Conservation (phyloP, 2,888 invertebrate genomes). For the Drosophila mayaguana region DNA sequence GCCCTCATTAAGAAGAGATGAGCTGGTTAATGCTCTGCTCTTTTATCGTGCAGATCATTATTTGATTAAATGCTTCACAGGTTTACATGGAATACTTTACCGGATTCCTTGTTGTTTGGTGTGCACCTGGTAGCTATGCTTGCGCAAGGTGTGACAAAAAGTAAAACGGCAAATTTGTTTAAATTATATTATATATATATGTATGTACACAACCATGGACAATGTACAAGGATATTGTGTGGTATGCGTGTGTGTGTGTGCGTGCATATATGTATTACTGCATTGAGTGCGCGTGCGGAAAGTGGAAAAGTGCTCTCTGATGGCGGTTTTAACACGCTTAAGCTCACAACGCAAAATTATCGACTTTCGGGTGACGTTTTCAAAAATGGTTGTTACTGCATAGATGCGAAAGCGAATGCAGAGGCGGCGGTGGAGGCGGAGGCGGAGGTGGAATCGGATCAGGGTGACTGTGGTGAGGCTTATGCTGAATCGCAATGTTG, state of each 20-base stretch:
- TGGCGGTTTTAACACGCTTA: conserved; percentile 70
- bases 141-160: conserved; percentile 46
- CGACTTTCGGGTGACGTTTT: conserved; percentile 74
- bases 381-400: conserved; percentile 34
- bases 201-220: conserved; percentile 5
- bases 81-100: conserved; percentile 62
- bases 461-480: conserved; percentile 53
- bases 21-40: neutral
- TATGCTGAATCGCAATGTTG: conserved; percentile 52
- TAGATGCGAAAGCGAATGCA: conserved; percentile 10
- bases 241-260: neutral
- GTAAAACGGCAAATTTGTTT: conserved; percentile 29
- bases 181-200: conserved; percentile 17
- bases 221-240: neutral
- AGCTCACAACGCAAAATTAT: conserved; percentile 69
- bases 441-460: conserved; percentile 7
- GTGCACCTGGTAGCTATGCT: conserved; percentile 62
- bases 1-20: neutral
- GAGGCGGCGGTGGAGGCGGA: neutral
- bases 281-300: conserved; percentile 15
- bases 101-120: conserved; percentile 49
- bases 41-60: neutral
- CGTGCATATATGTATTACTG: conserved; percentile 16
- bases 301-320: conserved; percentile 58
- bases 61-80: neutral